phyloP scores from a whole-genome alignment of 2,113 vertebrate genomes.

The Centropus unirufus region DNA sequence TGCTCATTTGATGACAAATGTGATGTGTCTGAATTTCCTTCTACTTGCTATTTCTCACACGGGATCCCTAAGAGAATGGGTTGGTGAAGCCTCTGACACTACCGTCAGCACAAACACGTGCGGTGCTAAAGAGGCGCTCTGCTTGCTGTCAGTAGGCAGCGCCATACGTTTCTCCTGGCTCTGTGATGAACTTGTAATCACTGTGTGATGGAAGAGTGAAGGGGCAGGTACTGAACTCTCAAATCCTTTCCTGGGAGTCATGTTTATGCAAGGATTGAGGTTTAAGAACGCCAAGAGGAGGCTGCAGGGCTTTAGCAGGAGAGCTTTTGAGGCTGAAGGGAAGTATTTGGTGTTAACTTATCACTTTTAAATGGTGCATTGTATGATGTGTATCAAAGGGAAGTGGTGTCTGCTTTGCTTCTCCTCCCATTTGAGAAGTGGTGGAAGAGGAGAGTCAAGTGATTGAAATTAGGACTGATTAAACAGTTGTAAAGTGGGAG shows the following conservation, averaged over 20 bases:
- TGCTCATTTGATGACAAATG: background rate
- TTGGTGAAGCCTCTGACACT: background rate
- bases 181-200: background rate
- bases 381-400: accelerated
- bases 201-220: background rate
- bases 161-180: background rate
- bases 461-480: background rate
- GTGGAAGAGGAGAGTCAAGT: background rate
- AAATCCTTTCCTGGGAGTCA: background rate
- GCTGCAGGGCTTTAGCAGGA: background rate
- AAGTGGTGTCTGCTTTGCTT: background rate
- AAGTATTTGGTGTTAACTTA: background rate
- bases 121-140: background rate
- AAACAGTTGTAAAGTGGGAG: background rate
- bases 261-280: background rate
- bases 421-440: background rate
- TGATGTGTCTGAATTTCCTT: background rate
- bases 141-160: background rate
- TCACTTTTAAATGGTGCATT: accelerated
- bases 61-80: background rate
- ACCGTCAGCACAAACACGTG: accelerated
- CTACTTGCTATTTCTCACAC: background rate
- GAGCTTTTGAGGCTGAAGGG: background rate
- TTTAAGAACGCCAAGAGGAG: background rate
- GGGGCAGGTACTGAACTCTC: background rate